A percentile compares a stretch with the other conserved stretches of the same genome.
Evolutionary conservation across 2,113 vertebrate genomes (phyloP).

Genomic region (Indicator maculatus): DNA sequence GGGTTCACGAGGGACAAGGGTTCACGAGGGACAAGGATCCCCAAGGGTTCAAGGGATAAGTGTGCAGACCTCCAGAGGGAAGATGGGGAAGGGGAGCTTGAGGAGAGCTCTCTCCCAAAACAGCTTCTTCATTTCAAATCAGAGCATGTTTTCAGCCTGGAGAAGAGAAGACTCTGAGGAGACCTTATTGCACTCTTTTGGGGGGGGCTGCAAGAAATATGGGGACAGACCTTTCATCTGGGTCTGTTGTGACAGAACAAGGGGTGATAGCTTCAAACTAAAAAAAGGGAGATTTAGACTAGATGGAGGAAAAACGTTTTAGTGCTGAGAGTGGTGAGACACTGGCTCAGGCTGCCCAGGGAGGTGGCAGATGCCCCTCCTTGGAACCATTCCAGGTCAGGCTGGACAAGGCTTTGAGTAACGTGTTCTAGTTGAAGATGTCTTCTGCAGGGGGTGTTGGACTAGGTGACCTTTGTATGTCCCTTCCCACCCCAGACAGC

Average conservation of each 20-base stretch:
- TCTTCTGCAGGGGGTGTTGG: no score
- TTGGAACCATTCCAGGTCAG: no score
- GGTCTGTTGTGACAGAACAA: not conserved
- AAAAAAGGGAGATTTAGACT: not conserved
- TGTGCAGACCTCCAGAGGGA: not conserved
- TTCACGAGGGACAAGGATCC: rapidly evolving
- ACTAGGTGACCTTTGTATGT: no score
- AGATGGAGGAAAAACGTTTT: not conserved
- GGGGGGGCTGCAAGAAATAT: not conserved
- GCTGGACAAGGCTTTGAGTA: no score
- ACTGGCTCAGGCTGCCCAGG: no score
- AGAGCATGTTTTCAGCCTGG: not conserved
- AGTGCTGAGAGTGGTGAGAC: no score
- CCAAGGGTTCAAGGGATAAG: no score
- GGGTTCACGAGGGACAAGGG: rapidly evolving
- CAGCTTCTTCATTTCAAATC: not conserved
- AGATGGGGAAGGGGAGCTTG: not conserved
- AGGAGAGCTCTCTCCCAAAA: not conserved
- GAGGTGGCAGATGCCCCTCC: no score
- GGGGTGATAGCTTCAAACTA: not conserved
- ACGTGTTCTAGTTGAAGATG: no score
- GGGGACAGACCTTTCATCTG: not conserved
- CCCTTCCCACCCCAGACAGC: no score
- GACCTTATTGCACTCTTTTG: not conserved
- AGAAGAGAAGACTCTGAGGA: not conserved